These are phyloP conservation scores for Trissonchulus latispiculum DNA, from an alignment of 2,888 invertebrate genomes.

Conservation along the genomic window DNA sequence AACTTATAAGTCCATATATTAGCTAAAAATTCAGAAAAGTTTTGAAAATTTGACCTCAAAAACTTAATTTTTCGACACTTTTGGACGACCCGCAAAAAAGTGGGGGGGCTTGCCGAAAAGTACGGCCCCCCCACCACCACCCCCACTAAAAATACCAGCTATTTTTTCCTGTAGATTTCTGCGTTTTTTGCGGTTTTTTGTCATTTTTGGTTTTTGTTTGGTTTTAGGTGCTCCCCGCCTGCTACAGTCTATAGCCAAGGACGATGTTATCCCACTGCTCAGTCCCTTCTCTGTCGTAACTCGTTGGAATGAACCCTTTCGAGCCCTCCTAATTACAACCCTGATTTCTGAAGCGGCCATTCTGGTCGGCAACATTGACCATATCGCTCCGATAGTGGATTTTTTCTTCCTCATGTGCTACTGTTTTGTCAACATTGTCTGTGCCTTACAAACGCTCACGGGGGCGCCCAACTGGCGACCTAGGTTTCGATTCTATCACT, in stretches of 20 bases:
- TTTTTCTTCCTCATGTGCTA: slow-evolving; percentile 98
- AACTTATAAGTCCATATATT: no score
- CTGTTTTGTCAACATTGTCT: slow-evolving; percentile 96
- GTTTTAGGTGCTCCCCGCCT: slow-evolving; percentile 50
- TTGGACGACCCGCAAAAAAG: no score
- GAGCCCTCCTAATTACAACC: slow-evolving; percentile 80
- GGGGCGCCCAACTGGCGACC: slow-evolving; percentile 95
- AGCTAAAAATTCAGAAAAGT: no score
- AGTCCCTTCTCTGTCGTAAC: slow-evolving; percentile 85
- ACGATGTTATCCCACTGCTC: slow-evolving; percentile 91
- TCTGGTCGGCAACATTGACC: slow-evolving; percentile 75
- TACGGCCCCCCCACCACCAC: no score
- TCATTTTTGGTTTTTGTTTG: no score
- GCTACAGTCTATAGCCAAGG: slow-evolving; percentile 89
- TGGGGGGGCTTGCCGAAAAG: no score
- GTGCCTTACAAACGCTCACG: slow-evolving; percentile 88
- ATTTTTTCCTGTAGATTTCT: no score
- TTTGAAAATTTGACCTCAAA: no score
- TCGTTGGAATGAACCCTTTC: slow-evolving; percentile 84
- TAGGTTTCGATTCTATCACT: slow-evolving; percentile 93
- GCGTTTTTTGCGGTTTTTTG: no score
- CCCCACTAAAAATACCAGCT: no score
- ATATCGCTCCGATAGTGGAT: slow-evolving; percentile 65
- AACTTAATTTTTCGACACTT: no score
- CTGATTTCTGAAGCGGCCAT: slow-evolving; percentile 45